Base-by-base conservation (phyloP, 2,113 vertebrate species). In the Oxygymnocypris stewartii region DNA sequence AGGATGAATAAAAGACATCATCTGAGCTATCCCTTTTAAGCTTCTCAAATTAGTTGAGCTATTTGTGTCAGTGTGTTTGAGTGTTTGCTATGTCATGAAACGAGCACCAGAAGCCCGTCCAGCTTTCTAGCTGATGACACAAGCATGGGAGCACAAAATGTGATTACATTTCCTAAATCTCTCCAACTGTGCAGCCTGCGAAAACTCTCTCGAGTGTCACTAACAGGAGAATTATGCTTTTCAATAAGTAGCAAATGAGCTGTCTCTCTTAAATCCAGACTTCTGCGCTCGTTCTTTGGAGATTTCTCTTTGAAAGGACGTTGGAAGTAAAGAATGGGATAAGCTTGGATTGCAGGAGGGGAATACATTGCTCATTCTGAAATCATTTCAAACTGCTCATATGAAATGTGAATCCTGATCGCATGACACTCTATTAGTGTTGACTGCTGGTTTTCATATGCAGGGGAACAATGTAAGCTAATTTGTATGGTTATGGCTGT, bases 191-290 rank as follows among this genome's bases (percentile, higher is more conserved):
- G 61, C 44, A 44, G 44, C 16, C 31, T 35, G 31, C 31, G 57
- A 74, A 84, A 74, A 20, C 67, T 44, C 12, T 31, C 74, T 4
- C 18, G 2, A 61, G 84, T 78, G 74, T 63, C 44, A 54, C 74
- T 79, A 85, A 79, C 35, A 79, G 63, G 76, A 77, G 63, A 85
- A 67, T 84, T 84, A 84, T 57, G 49, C 35, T 84, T 49, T 74
- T 84, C 49, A 84, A 59, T 84, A 74, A 84, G 67, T 57, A 54
- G 69, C 82, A 84, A 84, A 84, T 84, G 82, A 84, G 67, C 82
- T 42, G 69, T 31, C 49, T 57, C 49, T 35, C 49, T 84, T 25
- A 51, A 74, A 74, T 74, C 47, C 47, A 74, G 69, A 73, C 49
- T 23, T 74, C 71, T 51, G 4, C 1, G 1, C 49, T 51, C 49